A percentile compares a stretch with the other conserved stretches of the same genome.
phyloP scores from a whole-genome alignment of 2,888 invertebrate genomes.

The Priocnemis perturbator region DNA sequence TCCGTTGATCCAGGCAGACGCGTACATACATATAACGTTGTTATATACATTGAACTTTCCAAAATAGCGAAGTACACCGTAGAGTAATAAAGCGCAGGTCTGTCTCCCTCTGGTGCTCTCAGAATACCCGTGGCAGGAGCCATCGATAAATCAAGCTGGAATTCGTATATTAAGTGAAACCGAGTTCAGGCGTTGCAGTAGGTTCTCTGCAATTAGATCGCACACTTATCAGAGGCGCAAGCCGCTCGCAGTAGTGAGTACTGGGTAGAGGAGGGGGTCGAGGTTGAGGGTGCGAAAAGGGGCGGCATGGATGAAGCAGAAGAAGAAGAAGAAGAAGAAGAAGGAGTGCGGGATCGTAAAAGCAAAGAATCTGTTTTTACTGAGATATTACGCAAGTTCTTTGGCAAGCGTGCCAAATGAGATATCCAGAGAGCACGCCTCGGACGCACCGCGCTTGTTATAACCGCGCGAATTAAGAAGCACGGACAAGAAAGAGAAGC shows the following conservation, averaged over 20 bases:
- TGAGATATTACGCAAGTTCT: constrained; percentile 13
- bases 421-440: background rate
- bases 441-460: constrained; percentile 9
- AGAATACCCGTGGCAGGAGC: constrained; percentile 52
- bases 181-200: constrained; percentile 47
- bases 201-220: constrained; percentile 59
- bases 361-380: constrained; percentile 10
- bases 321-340: background rate
- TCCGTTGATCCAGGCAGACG: no score
- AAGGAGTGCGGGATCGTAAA: constrained; percentile 7
- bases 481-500: constrained; percentile 3
- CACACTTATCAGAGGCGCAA: constrained; percentile 56
- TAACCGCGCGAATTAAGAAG: constrained; percentile 3
- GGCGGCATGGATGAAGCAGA: constrained; percentile 9
- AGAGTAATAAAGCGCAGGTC: constrained; percentile 45
- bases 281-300: constrained; percentile 19
- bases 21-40: no score
- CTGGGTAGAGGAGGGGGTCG: no score
- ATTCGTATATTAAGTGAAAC: constrained; percentile 60
- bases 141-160: constrained; percentile 59
- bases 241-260: constrained; percentile 50
- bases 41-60: no score
- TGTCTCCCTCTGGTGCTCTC: constrained; percentile 38
- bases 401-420: constrained; percentile 22
- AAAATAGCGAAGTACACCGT: no score